A percentile compares a stretch with the other conserved stretches of the same genome.
These are phyloP conservation scores for Acrocyrtus sp. DNA, from an alignment of 2,888 invertebrate genomes.

Conservation along the genomic window DNA sequence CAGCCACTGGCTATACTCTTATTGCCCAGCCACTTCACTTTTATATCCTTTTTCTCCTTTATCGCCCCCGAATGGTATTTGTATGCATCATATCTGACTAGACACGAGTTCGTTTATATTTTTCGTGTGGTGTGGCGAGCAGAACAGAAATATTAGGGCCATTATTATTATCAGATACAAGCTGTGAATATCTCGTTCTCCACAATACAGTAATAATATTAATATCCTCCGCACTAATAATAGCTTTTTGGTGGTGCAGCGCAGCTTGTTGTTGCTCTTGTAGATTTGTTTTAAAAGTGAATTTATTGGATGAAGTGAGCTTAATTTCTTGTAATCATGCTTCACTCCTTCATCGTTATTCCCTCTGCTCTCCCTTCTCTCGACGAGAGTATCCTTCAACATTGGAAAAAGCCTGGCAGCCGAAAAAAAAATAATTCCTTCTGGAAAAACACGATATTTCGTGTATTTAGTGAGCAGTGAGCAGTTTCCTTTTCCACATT, in stretches of 20 bases:
- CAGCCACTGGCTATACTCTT: no score
- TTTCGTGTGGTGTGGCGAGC: constrained; percentile 4
- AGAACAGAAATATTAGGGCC: constrained; percentile 37
- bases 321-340: constrained; percentile 47
- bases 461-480: no score
- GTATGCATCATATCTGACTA: constrained; percentile 1
- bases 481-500: no score
- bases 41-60: not conserved
- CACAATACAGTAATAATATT: constrained; percentile 23
- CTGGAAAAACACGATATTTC: no score
- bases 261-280: constrained; percentile 4
- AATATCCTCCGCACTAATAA: not conserved
- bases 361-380: not conserved
- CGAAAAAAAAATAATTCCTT: no score
- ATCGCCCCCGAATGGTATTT: not conserved
- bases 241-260: not conserved
- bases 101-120: constrained; percentile 15
- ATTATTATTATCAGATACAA: constrained; percentile 46
- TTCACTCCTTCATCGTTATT: constrained; percentile 17
- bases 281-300: constrained; percentile 39
- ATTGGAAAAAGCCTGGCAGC: no score
- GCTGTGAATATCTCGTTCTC: constrained; percentile 34
- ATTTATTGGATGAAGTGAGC: constrained; percentile 52
- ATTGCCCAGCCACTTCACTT: not conserved
- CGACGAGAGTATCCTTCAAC: no score